Evolutionary conservation across 1,140 invertebrate genomes (phyloP).

Genomic region (Wiebesia pumilae): DNA sequence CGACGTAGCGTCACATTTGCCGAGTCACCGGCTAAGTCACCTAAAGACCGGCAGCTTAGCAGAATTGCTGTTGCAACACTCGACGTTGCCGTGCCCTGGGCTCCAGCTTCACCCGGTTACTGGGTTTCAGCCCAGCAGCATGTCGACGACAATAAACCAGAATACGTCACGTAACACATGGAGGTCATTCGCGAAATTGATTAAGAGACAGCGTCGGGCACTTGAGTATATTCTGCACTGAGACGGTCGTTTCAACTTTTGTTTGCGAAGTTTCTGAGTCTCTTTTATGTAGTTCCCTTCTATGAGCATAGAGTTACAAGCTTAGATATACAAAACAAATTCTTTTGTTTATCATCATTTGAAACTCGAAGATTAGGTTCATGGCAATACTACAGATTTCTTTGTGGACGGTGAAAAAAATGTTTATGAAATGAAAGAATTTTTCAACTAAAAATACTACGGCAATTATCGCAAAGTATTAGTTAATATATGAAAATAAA

Average conservation of each 20-base stretch:
- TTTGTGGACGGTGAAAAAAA: too few species aligned
- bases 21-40: conserved; percentile 68
- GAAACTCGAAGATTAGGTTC: background rate
- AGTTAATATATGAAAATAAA: too few species aligned
- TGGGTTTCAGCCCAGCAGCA: conserved; percentile 55
- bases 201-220: background rate
- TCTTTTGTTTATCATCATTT: background rate
- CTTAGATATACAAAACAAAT: background rate
- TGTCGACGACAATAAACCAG: conserved; percentile 63
- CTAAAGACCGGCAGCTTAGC: conserved; percentile 50
- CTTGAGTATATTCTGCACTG: background rate
- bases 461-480: too few species aligned
- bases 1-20: conserved; percentile 72
- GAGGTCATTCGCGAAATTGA: conserved; percentile 38
- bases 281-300: background rate
- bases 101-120: conserved; percentile 69
- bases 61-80: conserved; percentile 60
- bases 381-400: too few species aligned
- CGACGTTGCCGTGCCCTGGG: conserved; percentile 71
- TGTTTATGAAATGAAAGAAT: too few species aligned
- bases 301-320: background rate
- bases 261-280: background rate
- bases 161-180: conserved; percentile 66
- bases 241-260: background rate
- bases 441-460: too few species aligned